A percentile compares a stretch with the other conserved stretches of the same genome.
Evolutionary conservation across 2,888 invertebrate genomes (phyloP).

Genomic region (Zonitis immaculata): DNA sequence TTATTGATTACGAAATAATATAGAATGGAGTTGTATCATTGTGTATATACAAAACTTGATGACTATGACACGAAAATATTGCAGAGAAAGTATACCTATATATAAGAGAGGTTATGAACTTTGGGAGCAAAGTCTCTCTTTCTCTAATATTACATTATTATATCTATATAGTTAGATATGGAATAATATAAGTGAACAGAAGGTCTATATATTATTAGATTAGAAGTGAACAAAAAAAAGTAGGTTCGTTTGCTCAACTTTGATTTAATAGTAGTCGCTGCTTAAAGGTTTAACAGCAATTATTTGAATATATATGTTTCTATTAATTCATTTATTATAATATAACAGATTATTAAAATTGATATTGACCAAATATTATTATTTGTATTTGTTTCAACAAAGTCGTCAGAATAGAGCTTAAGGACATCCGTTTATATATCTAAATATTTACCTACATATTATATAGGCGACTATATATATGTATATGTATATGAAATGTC

Average conservation of each 20-base stretch:
- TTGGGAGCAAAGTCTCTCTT: background rate
- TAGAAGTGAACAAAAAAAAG: background rate
- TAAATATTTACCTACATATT: no score
- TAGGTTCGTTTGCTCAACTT: background rate
- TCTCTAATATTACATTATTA: background rate
- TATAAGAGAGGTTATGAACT: slow-evolving; percentile 1
- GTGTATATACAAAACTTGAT: background rate
- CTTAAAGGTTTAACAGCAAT: background rate
- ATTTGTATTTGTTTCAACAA: background rate
- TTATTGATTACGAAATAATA: background rate
- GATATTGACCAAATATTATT: no score
- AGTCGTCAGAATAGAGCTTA: background rate
- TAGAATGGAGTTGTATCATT: background rate
- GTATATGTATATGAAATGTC: background rate
- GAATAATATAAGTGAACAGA: no score
- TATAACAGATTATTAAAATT: no score
- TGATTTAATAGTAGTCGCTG: background rate
- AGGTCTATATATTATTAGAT: no score
- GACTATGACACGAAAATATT: background rate
- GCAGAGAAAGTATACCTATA: slow-evolving; percentile 1
- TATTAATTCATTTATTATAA: background rate
- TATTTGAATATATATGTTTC: background rate
- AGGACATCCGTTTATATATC: background rate
- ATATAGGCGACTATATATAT: no score
- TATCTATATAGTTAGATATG: no score